phyloP scores from a whole-genome alignment of 2,797 vertebrate genomes.

The Gymnocypris eckloni region DNA sequence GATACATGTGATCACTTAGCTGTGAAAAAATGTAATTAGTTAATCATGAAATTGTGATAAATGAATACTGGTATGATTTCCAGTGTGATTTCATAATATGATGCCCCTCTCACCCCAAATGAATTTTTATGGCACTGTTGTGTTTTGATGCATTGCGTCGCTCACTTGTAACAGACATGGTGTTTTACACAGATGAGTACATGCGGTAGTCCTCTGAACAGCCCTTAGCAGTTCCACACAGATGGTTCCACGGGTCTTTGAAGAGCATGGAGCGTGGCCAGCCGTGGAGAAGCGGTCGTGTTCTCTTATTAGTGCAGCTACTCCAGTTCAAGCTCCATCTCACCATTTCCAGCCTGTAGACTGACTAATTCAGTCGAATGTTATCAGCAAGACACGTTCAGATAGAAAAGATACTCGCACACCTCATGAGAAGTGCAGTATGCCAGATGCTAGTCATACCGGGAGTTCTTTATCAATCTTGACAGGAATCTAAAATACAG shows the following conservation, averaged over 20 bases:
- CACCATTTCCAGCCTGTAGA: conserved; percentile 68
- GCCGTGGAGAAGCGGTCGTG: conserved; percentile 66
- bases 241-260: conserved; percentile 59
- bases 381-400: conserved; percentile 62
- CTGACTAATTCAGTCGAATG: conserved; percentile 71
- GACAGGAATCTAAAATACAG: neutral
- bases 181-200: conserved; percentile 5
- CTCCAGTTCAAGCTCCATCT: conserved; percentile 57
- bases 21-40: neutral
- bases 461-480: neutral
- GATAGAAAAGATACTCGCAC: conserved; percentile 54
- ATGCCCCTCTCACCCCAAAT: neutral
- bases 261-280: conserved; percentile 64
- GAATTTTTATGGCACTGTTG: neutral
- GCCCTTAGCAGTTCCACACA: conserved; percentile 32
- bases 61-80: neutral
- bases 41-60: neutral
- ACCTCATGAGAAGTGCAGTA: neutral
- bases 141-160: neutral
- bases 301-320: conserved; percentile 63
- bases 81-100: neutral
- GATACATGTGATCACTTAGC: neutral
- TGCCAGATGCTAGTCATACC: neutral
- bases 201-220: conserved; percentile 33
- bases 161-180: neutral